A percentile compares a stretch with the other conserved stretches of the same genome.
Evolutionary conservation across 2,888 invertebrate species (phyloP).

Genomic region (Creontiades dilutus): DNA sequence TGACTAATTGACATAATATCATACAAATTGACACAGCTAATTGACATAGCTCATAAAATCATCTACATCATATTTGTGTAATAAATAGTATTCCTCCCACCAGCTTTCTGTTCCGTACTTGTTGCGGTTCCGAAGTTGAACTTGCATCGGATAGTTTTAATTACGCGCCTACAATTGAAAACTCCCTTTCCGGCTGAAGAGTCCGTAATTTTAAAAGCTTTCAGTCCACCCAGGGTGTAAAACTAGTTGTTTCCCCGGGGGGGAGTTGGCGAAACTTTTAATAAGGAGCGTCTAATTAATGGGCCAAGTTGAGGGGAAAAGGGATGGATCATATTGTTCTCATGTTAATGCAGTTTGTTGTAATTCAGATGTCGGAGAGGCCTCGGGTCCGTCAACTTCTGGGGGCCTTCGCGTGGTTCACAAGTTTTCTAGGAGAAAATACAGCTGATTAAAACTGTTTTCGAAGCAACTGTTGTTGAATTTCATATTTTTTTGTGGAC

Average conservation of each 20-base stretch:
- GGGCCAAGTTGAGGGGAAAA: slow-evolving; percentile 29
- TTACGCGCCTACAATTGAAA: slow-evolving; percentile 37
- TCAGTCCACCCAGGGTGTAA: slow-evolving; percentile 1
- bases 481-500: no score
- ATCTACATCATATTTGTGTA: no score
- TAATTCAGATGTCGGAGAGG: slow-evolving; percentile 21
- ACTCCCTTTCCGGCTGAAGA: background rate
- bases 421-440: background rate
- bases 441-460: background rate
- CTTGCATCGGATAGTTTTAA: slow-evolving; percentile 23
- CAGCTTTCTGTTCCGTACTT: background rate
- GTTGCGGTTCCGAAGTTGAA: background rate
- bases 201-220: background rate
- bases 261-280: background rate
- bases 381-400: background rate
- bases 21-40: no score
- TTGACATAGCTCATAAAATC: no score
- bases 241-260: slow-evolving; percentile 29
- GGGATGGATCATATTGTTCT: slow-evolving; percentile 40
- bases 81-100: no score
- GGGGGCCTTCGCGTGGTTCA: background rate
- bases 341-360: slow-evolving; percentile 39
- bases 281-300: slow-evolving; percentile 42
- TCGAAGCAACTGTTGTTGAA: background rate
- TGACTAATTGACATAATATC: no score